Base-by-base conservation (phyloP, 2,797 vertebrate genomes). In the Florisuga fusca region DNA sequence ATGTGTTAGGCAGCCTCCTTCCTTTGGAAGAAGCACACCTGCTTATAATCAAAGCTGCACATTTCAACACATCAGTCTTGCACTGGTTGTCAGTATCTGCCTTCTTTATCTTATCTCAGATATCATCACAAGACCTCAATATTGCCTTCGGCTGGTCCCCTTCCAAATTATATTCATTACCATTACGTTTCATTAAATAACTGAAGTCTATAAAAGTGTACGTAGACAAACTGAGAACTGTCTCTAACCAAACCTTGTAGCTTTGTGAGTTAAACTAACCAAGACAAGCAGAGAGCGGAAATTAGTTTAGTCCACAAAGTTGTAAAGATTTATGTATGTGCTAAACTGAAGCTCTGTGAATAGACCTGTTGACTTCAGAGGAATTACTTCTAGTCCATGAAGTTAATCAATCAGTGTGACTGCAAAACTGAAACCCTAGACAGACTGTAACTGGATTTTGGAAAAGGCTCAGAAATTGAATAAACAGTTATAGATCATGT, bases 381-480 rank as follows among this genome's bases (percentile, higher is more conserved):
- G 45, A 29, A 79, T 95, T 96, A 90, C 84, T 93, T 92, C 69
- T 22, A 92, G 59, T 80, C 82, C n/a, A 58, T 94, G 87, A 94
- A 97, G 93, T 84, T 82, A 73, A 93, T 85, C 83, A 91, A 94
- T 93, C 92, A 88, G 89, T 1, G 1, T 74, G 84, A 84, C 63
- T 93, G 87, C 83, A 90, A 91, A 96, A 90, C 63, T 93, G 84
- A 92, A 95, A 83, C 62, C 82, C 93, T 93, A 91, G 84, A 81
- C 87, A 92, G 87, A 63, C 73, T 86, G 63, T 90, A 96, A 94
- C 82, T 96, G 86, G 80, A 96, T 96, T 96, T 95, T 95, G 90
- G 93, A 94, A 93, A 91, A 92, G 59, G 53, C 78, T 96, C 74
- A 57, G 90, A 89, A 93, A 93, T 29, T 82, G 88, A 95, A 93